phyloP scores from a whole-genome alignment of 2,113 vertebrate species.

The Ciconia maguari region DNA sequence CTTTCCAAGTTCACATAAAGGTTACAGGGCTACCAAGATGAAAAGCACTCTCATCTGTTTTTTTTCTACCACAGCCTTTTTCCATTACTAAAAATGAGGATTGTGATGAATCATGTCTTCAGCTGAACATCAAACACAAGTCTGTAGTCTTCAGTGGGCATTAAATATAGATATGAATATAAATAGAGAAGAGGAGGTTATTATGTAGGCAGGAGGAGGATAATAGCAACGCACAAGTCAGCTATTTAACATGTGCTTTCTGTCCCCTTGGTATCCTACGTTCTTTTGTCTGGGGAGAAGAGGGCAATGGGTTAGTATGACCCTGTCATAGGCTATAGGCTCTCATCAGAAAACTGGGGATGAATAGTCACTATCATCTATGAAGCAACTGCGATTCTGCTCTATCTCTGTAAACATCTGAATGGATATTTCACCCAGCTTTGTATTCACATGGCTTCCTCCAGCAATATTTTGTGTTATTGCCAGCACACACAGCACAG shows the following conservation, averaged over 20 bases:
- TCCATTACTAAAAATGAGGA: slow-evolving; percentile 44
- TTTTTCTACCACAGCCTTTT: slow-evolving; percentile 26
- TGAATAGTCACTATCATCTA: not conserved
- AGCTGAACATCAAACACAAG: slow-evolving; percentile 56
- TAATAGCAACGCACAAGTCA: slow-evolving; percentile 30
- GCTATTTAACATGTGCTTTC: slow-evolving; percentile 26
- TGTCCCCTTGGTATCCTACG: not conserved
- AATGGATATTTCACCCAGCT: not conserved
- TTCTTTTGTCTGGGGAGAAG: not conserved
- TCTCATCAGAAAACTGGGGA: not conserved
- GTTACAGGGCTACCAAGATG: slow-evolving; percentile 54
- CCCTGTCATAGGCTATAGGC: not conserved
- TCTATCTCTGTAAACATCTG: not conserved
- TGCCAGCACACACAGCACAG: not conserved
- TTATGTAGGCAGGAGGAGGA: slow-evolving; percentile 47
- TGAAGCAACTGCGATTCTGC: not conserved
- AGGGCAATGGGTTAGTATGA: not conserved
- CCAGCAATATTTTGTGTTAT: not conserved
- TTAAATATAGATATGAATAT: slow-evolving; percentile 50
- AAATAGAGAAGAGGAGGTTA: slow-evolving; percentile 48
- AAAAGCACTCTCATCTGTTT: slow-evolving; percentile 1
- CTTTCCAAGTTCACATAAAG: slow-evolving; percentile 57
- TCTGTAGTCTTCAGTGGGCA: slow-evolving; percentile 48
- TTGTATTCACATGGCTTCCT: not conserved
- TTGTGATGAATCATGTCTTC: slow-evolving; percentile 62